phyloP scores from a whole-genome alignment of 2,888 invertebrate genomes.

The Dryococelus australis region DNA sequence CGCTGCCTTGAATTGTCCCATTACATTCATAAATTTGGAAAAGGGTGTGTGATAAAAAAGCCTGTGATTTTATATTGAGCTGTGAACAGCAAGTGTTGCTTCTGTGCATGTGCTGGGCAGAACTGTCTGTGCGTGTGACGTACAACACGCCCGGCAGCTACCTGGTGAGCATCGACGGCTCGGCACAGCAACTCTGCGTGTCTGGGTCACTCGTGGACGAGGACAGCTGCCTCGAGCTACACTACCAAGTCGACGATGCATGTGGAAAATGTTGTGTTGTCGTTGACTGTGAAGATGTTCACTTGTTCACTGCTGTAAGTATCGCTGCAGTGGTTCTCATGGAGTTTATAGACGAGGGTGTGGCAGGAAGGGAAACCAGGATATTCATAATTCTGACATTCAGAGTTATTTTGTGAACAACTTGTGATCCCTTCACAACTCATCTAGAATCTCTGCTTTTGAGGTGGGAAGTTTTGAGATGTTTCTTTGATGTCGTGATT shows the following conservation, averaged over 20 bases:
- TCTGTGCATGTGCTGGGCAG: neutral
- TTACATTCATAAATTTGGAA: too few relatives aligned
- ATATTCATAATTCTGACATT: too few relatives aligned
- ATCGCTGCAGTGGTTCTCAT: neutral
- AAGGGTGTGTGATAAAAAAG: neutral
- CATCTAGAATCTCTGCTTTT: too few relatives aligned
- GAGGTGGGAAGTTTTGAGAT: too few relatives aligned
- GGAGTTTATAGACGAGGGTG: too few relatives aligned
- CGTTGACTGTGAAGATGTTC: slow-evolving; percentile 64
- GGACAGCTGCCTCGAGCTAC: slow-evolving; percentile 48
- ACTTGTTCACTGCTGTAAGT: slow-evolving; percentile 70
- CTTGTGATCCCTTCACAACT: too few relatives aligned
- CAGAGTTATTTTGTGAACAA: too few relatives aligned
- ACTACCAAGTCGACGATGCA: slow-evolving; percentile 59
- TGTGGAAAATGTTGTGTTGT: slow-evolving; percentile 66
- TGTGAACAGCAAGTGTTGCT: too few relatives aligned
- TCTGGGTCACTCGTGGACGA: slow-evolving; percentile 31
- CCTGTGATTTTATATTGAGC: neutral
- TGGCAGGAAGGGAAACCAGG: too few relatives aligned
- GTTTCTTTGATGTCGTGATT: too few relatives aligned
- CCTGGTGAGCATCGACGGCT: slow-evolving; percentile 22
- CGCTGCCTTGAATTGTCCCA: too few relatives aligned
- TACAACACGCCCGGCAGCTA: slow-evolving; percentile 20
- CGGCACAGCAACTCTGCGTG: neutral
- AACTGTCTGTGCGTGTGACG: slow-evolving; percentile 28